phyloP scores from a whole-genome alignment of 2,113 vertebrate species.

The Oncorhynchus gorbuscha region DNA sequence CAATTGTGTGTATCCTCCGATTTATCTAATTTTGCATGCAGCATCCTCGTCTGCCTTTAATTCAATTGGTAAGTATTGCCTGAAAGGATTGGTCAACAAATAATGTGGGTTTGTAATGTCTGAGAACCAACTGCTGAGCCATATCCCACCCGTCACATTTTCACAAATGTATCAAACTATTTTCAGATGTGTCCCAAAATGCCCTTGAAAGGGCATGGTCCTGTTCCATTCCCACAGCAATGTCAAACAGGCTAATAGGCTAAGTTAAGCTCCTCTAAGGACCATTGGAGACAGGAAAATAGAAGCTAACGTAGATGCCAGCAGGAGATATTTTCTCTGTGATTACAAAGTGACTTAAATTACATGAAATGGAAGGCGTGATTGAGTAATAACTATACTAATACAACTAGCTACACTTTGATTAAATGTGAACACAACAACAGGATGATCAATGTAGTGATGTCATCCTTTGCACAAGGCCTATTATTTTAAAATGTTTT shows the following conservation, averaged over 20 bases:
- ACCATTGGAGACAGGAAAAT: too few relatives aligned
- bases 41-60: not conserved
- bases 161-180: constrained; percentile 46
- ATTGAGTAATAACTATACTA: too few relatives aligned
- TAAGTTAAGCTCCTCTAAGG: constrained; percentile 23
- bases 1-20: not conserved
- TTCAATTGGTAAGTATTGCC: not conserved
- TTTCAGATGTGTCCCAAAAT: constrained; percentile 55
- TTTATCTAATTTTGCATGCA: not conserved
- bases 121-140: constrained; percentile 31
- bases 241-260: constrained; percentile 11
- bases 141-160: constrained; percentile 32
- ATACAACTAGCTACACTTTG: too few relatives aligned
- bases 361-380: too few relatives aligned
- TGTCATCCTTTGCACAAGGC: too few relatives aligned
- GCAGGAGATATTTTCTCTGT: too few relatives aligned
- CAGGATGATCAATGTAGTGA: too few relatives aligned
- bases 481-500: too few relatives aligned
- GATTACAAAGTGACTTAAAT: too few relatives aligned
- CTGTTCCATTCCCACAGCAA: constrained; percentile 51
- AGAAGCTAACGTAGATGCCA: too few relatives aligned
- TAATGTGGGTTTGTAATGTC: not conserved
- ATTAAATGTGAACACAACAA: too few relatives aligned
- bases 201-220: constrained; percentile 50
- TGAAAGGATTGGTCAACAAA: not conserved